Conservation (phyloP, 2,113 vertebrate genomes). For the Grantiella picta region DNA sequence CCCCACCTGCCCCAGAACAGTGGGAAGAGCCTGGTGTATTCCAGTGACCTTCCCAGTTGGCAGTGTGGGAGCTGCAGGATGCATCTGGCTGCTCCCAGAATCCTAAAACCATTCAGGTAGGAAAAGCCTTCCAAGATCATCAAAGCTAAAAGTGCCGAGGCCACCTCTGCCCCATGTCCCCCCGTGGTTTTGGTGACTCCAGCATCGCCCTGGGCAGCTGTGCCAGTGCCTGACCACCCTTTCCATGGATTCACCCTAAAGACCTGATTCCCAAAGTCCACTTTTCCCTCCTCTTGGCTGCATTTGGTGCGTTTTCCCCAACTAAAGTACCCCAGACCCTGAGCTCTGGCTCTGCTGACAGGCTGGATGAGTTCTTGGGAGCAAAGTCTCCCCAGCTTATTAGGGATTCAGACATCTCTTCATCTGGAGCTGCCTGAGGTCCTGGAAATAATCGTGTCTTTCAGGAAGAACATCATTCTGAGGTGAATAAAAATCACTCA, state of each 20-base stretch:
- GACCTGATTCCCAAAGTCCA: background rate
- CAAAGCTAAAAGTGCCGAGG: background rate
- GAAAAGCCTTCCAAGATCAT: background rate
- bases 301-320: background rate
- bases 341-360: slow-evolving; percentile 1
- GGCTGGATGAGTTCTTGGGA: background rate
- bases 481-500: slow-evolving; percentile 60
- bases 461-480: slow-evolving; percentile 45
- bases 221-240: background rate
- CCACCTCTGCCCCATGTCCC: background rate
- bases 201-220: background rate
- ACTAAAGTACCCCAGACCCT: background rate
- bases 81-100: background rate
- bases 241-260: background rate
- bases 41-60: background rate
- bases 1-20: background rate
- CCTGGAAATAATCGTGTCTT: slow-evolving; percentile 48
- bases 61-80: background rate
- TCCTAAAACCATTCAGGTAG: background rate
- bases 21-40: background rate
- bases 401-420: slow-evolving; percentile 48
- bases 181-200: background rate
- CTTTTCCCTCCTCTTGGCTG: background rate
- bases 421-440: slow-evolving; percentile 24
- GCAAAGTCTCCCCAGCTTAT: background rate